phyloP scores from a whole-genome alignment of 2,888 invertebrate genomes.

The Thymelicus sylvestris region DNA sequence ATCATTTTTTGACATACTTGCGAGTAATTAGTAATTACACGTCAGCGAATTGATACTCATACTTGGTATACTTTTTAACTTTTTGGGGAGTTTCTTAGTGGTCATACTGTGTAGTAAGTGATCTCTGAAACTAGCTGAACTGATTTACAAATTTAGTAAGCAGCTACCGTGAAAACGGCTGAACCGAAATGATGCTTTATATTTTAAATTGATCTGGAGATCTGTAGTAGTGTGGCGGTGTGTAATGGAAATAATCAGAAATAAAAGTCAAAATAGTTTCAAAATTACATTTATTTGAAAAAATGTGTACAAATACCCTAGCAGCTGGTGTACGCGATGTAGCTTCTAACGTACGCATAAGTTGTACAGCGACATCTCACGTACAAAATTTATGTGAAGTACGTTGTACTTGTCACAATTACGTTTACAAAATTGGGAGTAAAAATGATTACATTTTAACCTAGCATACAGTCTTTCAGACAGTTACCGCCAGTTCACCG shows the following conservation, averaged over 20 bases:
- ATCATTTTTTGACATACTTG: not conserved
- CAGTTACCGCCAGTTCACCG: constrained; percentile 55
- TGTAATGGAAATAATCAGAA: not conserved
- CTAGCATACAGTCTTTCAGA: constrained; percentile 64
- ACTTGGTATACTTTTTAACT: too few relatives aligned
- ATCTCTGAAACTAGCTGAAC: too few relatives aligned
- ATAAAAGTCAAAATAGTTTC: constrained; percentile 18
- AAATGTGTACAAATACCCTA: constrained; percentile 80
- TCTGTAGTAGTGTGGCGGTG: too few relatives aligned
- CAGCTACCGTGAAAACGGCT: too few relatives aligned
- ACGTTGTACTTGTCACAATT: constrained; percentile 28
- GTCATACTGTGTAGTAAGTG: too few relatives aligned
- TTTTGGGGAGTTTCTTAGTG: too few relatives aligned
- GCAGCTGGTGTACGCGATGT: constrained; percentile 65
- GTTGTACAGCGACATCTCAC: constrained; percentile 1
- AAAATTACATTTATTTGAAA: constrained; percentile 64
- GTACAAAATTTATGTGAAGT: constrained; percentile 2
- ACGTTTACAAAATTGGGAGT: constrained; percentile 35
- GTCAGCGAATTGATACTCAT: too few relatives aligned
- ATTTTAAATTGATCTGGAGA: too few relatives aligned
- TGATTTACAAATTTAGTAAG: too few relatives aligned
- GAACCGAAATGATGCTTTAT: too few relatives aligned
- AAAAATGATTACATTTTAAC: constrained; percentile 46
- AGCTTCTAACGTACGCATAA: constrained; percentile 49
- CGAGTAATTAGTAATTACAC: too few relatives aligned